Evolutionary conservation across 2,888 invertebrate genomes (phyloP), one percentile per base, ranked within the genome.

Genomic region (Fragum whitleyi): DNA sequence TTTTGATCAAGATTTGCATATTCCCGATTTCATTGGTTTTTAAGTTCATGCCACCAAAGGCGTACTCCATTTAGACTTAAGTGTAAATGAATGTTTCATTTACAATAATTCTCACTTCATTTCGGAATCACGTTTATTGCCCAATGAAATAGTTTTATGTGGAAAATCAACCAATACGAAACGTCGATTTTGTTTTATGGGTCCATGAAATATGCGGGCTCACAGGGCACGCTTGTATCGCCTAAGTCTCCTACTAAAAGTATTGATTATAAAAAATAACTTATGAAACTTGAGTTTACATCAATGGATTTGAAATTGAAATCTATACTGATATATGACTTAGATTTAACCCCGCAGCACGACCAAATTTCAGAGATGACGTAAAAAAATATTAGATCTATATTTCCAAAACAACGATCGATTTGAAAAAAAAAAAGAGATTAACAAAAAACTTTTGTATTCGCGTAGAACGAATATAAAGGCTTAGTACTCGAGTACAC

Each of bases 141-240:
- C 84, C 81, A 77, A 81, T 81, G 79, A 85, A 85, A 83, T 65
- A n/a, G 74, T 36, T 81, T 83, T 84, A 81, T 81, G 81, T 71
- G 69, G 74, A 79, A 79, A 77, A 67, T 68, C 79, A 68, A 59
- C 84, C 84, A 81, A 85, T 85, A 53, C 59, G 47, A 53, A 19
- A n/a, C 19, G n/a, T 47, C 59, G 68, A 70, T 67, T 59, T 76
- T 67, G 21, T 67, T 84, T 84, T 80, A 83, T 80, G 55, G 74
- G n/a, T 39, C 61, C 36, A 77, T 72, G 77, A 77, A 80, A 57
- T 39, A 71, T 74, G 53, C 53, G 53, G 21, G 42, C 62, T 59
- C 71, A 71, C 62, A 59, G 67, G 65, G 26, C 39, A 21, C 32
- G 68, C 62, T 51, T 61, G 57, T 78, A 65, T 65, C 65, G 26